Evolutionary conservation across 2,113 vertebrate genomes (phyloP), one percentile per base, ranked within the genome.

Genomic region (Myotis yumanensis): DNA sequence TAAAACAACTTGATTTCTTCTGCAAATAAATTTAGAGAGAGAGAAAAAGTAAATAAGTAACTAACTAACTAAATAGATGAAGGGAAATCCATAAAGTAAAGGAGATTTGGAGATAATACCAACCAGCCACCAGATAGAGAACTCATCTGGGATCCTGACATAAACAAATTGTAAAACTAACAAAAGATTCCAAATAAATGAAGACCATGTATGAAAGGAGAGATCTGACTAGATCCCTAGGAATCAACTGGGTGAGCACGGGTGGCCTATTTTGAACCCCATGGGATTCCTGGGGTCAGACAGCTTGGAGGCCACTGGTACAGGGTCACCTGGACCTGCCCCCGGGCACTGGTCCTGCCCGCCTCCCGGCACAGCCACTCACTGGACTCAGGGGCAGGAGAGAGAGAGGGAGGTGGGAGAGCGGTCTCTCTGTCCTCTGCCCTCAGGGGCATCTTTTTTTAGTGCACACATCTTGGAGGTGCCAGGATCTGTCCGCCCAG

Each of bases 371-470:
- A 28, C 10, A 5, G 69, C 7, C 32, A 18, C 25, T n/a, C 43
- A 4, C 23, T 37, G 79, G 15, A 25, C 54, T n/a, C n/a, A 37
- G 59, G 18, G 85, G 40, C 30, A 54, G 79, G 52, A 80, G 46
- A n/a, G 28, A 37, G 54, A 48, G n/a, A 16, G 37, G 10, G 48
- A 51, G n/a, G 6, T 35, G 85, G 73, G 4, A n/a, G 48, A 48
- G 71, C 35, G 20, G 22, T 79, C 40, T 71, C 23, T 52, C 72
- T 57, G 23, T 64, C 71, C 82, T 95, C 54, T 25, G 43, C 35
- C 22, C 9, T 35, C 40, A 59, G 72, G 59, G 77, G 92, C 52
- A 73, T 87, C 85, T 92, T 54, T 94, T 89, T 96, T 59, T 83
- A 92, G 96, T 10, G 28, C 11, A 0, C 52, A 52, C 2, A 18